Evolutionary conservation across 1,140 invertebrate genomes (phyloP), one percentile per base, ranked within the genome.

Genomic region (Sycophaga agraensis): DNA sequence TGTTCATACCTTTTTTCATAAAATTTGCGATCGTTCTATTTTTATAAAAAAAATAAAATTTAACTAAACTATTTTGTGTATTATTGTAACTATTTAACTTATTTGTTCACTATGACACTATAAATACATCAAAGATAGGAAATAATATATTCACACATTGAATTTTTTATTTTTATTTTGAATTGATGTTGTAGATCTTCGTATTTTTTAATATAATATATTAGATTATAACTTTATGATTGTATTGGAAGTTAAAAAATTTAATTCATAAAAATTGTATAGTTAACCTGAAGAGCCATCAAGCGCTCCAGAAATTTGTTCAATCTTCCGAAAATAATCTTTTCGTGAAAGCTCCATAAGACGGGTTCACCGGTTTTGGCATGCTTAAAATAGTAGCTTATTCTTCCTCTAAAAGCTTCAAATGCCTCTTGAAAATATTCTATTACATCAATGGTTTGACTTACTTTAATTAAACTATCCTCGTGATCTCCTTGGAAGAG

Each of bases 331-430:
- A 90, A 88, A 24, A 89, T 80, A 4, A 88, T 66, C 43, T 85
- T 83, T 4, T 83, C 78, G 19, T 88, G 78, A 74, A 89, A 90
- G 53, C 84, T 83, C 88, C 88, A 90, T 14, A 75, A 73, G 22
- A 80, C 68, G 14, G 79, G 71, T 34, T 84, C 77, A 2, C 68
- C 64, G 11, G 28, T 6, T n/a, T n/a, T n/a, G 11, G 82, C 76
- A 53, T 77, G 73, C 12, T 73, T 73, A 68, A 87, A 88, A 66
- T 87, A 87, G 22, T 59, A 73, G n/a, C 80, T 74, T 7, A 89
- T 65, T 68, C 83, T 86, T 2, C 65, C 65, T 17, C 82, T 79
- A 73, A 84, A 84, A 8, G 78, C 68, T 26, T 81, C 73, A 61
- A 82, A 82, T 7, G 74, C 66, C 28, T 77, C 67, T 48, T 72